Evolutionary conservation across 1,140 invertebrate genomes (phyloP).

Genomic region (Drosophila guanche): DNA sequence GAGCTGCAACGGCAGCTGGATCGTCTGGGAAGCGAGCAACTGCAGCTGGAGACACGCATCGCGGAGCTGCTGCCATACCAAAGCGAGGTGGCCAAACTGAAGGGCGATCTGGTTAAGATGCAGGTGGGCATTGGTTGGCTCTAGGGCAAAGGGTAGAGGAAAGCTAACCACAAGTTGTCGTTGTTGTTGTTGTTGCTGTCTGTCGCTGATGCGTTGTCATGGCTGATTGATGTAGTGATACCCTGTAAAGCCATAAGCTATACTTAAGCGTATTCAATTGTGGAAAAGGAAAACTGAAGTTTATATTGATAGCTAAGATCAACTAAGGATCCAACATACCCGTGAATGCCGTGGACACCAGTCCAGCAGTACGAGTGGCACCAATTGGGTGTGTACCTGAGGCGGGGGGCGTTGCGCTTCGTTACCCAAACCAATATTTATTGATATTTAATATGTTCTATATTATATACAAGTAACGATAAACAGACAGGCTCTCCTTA

Average conservation of each 20-base stretch:
- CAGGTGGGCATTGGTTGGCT: slow-evolving; percentile 52
- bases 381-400: neutral
- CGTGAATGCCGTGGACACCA: no score
- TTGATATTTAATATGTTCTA: slow-evolving; percentile 73
- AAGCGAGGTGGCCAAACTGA: slow-evolving; percentile 84
- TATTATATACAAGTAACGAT: slow-evolving; percentile 23
- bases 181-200: no score
- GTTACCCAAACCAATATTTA: slow-evolving; percentile 56
- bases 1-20: slow-evolving; percentile 79
- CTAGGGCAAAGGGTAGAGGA: neutral
- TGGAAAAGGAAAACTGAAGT: neutral
- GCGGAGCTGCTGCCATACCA: slow-evolving; percentile 84
- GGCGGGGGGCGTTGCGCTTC: slow-evolving; percentile 60
- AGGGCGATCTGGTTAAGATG: slow-evolving; percentile 84
- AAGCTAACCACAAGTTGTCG: slow-evolving; percentile 29
- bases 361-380: no score
- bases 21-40: slow-evolving; percentile 84
- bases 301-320: no score
- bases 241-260: slow-evolving; percentile 2
- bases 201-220: slow-evolving; percentile 40
- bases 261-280: neutral
- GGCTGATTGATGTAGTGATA: slow-evolving; percentile 39
- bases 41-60: slow-evolving; percentile 84
- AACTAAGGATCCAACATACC: no score
- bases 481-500: slow-evolving; percentile 40